A percentile compares a stretch with the other conserved stretches of the same genome.
phyloP scores from a whole-genome alignment of 2,888 invertebrate genomes.

The Acronicta alni region DNA sequence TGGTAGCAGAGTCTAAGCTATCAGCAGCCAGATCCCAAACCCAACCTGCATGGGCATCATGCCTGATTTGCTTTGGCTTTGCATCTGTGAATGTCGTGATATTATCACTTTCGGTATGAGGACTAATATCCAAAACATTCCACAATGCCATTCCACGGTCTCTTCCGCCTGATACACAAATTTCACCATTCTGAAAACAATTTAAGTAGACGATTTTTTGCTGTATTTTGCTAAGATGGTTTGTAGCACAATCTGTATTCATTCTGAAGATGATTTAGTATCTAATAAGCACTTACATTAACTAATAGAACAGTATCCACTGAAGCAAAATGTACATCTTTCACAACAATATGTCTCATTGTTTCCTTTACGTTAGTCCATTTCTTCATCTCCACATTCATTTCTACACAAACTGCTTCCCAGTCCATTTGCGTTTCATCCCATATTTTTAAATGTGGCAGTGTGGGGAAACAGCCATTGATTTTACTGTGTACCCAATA shows the following conservation, averaged over 20 bases:
- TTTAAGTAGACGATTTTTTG: not conserved
- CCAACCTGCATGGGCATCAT: slow-evolving; percentile 90
- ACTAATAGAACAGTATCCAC: slow-evolving; percentile 89
- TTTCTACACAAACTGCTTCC: slow-evolving; percentile 89
- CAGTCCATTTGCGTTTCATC: slow-evolving; percentile 84
- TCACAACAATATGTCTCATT: slow-evolving; percentile 84
- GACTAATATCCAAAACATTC: slow-evolving; percentile 77
- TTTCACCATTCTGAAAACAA: slow-evolving; percentile 78
- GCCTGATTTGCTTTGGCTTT: slow-evolving; percentile 73
- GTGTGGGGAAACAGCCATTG: slow-evolving; percentile 76
- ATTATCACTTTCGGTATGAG: slow-evolving; percentile 65
- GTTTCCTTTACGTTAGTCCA: slow-evolving; percentile 86
- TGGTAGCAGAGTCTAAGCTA: slow-evolving; percentile 73
- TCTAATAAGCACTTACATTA: slow-evolving; percentile 81
- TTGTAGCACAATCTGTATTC: not conserved
- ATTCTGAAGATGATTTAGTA: too few species aligned
- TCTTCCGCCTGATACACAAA: slow-evolving; percentile 89
- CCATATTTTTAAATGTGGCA: slow-evolving; percentile 75
- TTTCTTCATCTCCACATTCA: slow-evolving; percentile 88
- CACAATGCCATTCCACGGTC: slow-evolving; percentile 89
- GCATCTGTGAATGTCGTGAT: slow-evolving; percentile 65
- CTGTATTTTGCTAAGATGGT: not conserved
- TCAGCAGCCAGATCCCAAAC: slow-evolving; percentile 90
- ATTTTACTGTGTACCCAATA: slow-evolving; percentile 83
- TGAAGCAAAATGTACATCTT: slow-evolving; percentile 89